phyloP scores from a whole-genome alignment of 2,797 vertebrate genomes.

The Hemitrygon akajei region DNA sequence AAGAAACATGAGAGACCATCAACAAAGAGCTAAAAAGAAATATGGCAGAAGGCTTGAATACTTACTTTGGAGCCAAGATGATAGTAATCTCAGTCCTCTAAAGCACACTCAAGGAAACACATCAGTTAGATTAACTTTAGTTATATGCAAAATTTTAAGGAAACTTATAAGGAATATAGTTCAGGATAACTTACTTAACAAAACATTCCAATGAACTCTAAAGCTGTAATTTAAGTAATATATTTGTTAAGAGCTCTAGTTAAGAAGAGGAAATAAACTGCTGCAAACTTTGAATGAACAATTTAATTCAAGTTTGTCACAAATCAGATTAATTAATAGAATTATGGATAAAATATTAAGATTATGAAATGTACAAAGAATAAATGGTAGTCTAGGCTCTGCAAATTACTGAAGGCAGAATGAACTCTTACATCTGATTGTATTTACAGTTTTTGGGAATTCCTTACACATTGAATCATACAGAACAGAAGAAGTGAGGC shows the following conservation, averaged over 20 bases:
- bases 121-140: background rate
- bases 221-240: background rate
- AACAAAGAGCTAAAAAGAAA: background rate
- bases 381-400: background rate
- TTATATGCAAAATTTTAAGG: background rate
- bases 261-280: background rate
- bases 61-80: background rate
- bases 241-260: background rate
- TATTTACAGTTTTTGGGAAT: background rate
- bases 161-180: background rate
- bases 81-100: background rate
- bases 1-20: background rate
- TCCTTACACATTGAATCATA: background rate
- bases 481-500: background rate
- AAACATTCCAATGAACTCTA: background rate
- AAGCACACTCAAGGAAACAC: background rate
- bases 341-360: background rate
- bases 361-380: background rate
- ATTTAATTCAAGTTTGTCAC: background rate
- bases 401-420: background rate
- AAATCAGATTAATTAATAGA: background rate
- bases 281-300: background rate
- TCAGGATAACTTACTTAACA: background rate
- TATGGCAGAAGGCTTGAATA: background rate
- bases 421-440: background rate